phyloP scores from a whole-genome alignment of 2,113 vertebrate species.

The Amblyopsis rosae region DNA sequence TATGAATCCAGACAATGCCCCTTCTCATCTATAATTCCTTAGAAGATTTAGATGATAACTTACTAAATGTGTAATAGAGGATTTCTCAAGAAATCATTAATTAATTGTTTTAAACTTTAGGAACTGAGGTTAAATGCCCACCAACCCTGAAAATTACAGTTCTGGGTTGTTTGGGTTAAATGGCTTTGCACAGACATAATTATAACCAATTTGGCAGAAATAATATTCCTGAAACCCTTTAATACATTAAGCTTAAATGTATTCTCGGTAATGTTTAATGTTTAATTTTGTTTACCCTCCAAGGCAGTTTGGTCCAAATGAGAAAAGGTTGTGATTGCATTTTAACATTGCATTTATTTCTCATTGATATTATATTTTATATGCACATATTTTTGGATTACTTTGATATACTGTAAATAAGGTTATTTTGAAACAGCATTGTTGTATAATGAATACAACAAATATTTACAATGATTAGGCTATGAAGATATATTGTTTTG shows the following conservation, averaged over 20 bases:
- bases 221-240: slow-evolving; percentile 37
- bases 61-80: too few relatives aligned
- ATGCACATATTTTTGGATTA: neutral
- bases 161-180: neutral
- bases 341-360: slow-evolving; percentile 44
- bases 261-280: neutral
- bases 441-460: too few relatives aligned
- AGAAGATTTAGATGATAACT: slow-evolving; percentile 17
- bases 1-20: slow-evolving; percentile 46
- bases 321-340: slow-evolving; percentile 28
- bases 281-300: slow-evolving; percentile 51
- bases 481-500: too few relatives aligned
- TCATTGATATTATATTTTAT: slow-evolving; percentile 38
- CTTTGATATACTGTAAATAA: too few relatives aligned
- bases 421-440: too few relatives aligned
- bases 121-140: neutral
- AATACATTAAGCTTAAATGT: slow-evolving; percentile 22
- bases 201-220: neutral
- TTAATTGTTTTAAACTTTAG: slow-evolving; percentile 11
- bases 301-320: slow-evolving; percentile 40
- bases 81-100: slow-evolving; percentile 48
- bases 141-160: neutral
- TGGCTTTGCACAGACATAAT: neutral
- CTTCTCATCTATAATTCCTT: slow-evolving; percentile 54
- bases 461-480: too few relatives aligned